Evolutionary conservation across 2,888 invertebrate species (phyloP), one percentile per base, ranked within the genome.

Genomic region (Ophioninae sp.): DNA sequence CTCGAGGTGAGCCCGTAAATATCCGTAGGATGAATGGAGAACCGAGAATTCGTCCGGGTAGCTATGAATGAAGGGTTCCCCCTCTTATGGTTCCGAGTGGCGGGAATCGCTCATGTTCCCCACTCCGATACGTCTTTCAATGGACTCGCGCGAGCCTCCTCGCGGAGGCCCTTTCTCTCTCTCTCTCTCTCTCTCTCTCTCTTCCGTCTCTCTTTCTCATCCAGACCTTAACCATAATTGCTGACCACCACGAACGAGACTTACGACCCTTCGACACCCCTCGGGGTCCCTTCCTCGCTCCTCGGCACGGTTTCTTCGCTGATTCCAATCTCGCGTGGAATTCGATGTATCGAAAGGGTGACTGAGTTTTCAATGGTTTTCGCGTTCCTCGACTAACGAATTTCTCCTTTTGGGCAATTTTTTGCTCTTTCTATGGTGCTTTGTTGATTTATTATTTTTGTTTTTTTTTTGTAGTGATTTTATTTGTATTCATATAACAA

Each of bases 21-120:
- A 90, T 91, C 81, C n/a, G 79, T 86, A 87, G 85, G 86, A 87
- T 91, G 91, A 91, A 91, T 90, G 91, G 90, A 90, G 87, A 86
- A 63, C 67, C 59, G 65, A 73, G 82, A 80, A 77, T 83, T 10
- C 86, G 77, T 75, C 82, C 83, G 61, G 44, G 10, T 56, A 73
- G 79, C 86, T 85, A 90, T 91, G 91, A 91, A 91, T 91, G 91
- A 88, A 87, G 83, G 84, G 80, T 69, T 82, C 83, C 83, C 74
- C 68, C 72, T 51, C 2, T 69, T 30, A 44, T 6, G 69, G 56
- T 59, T 59, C 13, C 72, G 67, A 67, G 74, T 87, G 86, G 87
- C 87, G 89, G 90, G 88, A 88, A 89, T 87, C 82, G 84, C 76
- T n/a, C n/a, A 65, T 79, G 58, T 13, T 37, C 59, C 64, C 64